Base-by-base conservation (phyloP, 2,113 vertebrate genomes). In the Anoura caudifer region DNA sequence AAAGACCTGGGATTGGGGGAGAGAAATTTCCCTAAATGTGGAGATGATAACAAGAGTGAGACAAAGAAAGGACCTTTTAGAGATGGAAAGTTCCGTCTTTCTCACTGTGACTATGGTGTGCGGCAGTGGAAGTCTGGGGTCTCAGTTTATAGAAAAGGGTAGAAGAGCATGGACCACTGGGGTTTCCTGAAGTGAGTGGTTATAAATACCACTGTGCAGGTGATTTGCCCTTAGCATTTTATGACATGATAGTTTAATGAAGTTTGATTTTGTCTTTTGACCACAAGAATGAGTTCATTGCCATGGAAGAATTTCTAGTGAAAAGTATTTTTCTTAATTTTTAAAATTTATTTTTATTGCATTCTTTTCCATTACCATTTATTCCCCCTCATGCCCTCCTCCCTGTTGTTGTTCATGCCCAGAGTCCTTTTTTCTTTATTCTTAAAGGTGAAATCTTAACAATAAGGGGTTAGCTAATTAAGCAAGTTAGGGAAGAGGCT, bases 251-350 rank as follows among this genome's bases (percentile, higher is more conserved):
- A 38, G 26, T 50, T 95, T 85, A 75, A 36, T 63, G 16, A 96
- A n/a, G 33, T 73, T 77, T 87, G 33, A 47, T 69, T 54, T 95
- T 96, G 33, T 16, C 26, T 94, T 69, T 89, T 89, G 87, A 38
- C 15, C 28, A 12, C 59, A 92, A 61, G 83, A 85, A 82, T 76
- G 28, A 81, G 45, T 88, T 81, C 13, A 47, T 91, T 81, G 54
- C 73, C 54, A 76, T 33, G 45, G 70, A 90, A 96, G 88, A 63
- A 52, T 38, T 80, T 89, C n/a, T 94, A 56, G 22, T 65, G 45
- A 65, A 16, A 61, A 41, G 17, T 87, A 28, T 43, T 70, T 88
- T 73, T 95, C 47, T 69, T 84, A 61, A 85, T 31, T 63, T 31
- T 63, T 63, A 28, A 13, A 63, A 63, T 63, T 14, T 31, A 63